A percentile compares a stretch with the other conserved stretches of the same genome.
These are phyloP conservation scores for Pelodiscus sinensis DNA, from an alignment of 2,113 vertebrate genomes.

Conservation along the genomic window DNA sequence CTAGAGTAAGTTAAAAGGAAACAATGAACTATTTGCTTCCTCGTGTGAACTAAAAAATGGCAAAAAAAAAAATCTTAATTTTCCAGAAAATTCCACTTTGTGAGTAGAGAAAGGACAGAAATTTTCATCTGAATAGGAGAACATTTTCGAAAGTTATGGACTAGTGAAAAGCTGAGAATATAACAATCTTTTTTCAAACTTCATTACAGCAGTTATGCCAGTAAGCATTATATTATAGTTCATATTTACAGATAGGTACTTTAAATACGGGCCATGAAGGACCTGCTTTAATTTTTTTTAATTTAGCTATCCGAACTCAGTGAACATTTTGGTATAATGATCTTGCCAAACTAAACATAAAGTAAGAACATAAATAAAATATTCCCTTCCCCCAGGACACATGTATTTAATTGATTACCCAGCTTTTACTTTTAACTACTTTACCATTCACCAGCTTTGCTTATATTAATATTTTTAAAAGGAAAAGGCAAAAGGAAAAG, in stretches of 20 bases:
- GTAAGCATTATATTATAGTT: background rate
- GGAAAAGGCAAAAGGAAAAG: slow-evolving; percentile 59
- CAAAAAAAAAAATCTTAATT: background rate
- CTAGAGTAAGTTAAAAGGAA: slow-evolving; percentile 55
- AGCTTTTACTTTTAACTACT: slow-evolving; percentile 69
- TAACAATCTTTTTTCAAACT: background rate
- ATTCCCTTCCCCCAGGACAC: slow-evolving; percentile 18
- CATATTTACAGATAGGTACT: background rate
- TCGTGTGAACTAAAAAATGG: slow-evolving; percentile 12
- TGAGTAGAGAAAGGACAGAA: background rate
- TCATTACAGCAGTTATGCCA: background rate
- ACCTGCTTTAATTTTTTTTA: slow-evolving; percentile 37
- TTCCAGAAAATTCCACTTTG: background rate
- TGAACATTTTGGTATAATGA: background rate
- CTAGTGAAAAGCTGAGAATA: background rate
- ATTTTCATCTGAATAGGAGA: background rate
- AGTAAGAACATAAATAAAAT: slow-evolving; percentile 62
- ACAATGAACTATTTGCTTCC: slow-evolving; percentile 46
- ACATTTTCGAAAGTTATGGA: background rate
- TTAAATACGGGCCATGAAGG: slow-evolving; percentile 10
- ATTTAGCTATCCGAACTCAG: slow-evolving; percentile 21
- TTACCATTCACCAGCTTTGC: slow-evolving; percentile 59
- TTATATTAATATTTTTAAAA: slow-evolving; percentile 52
- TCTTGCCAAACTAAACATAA: slow-evolving; percentile 61
- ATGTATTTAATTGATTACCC: slow-evolving; percentile 48